These are phyloP conservation scores for Hyperoodon ampullatus DNA, from an alignment of 2,113 vertebrate genomes.

Conservation along the genomic window DNA sequence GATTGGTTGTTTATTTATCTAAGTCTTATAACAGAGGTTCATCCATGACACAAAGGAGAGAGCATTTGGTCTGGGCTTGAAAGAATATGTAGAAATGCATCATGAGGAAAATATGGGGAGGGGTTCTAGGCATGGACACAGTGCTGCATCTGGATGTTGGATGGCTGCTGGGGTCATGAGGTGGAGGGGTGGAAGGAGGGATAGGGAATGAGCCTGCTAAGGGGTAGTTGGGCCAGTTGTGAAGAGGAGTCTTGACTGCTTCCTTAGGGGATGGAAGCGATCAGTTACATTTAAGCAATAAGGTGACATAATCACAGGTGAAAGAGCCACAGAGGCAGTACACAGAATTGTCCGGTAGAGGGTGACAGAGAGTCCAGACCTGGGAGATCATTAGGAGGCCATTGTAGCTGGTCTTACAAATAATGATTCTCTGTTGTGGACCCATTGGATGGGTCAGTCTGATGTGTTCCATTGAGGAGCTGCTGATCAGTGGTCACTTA, in stretches of 20 bases:
- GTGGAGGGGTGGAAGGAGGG: background rate
- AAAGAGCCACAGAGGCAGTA: background rate
- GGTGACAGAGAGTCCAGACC: background rate
- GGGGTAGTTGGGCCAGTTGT: background rate
- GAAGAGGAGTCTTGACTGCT: background rate
- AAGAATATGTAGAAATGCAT: background rate
- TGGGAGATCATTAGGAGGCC: background rate
- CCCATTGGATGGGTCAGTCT: background rate
- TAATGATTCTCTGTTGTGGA: background rate
- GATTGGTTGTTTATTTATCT: background rate
- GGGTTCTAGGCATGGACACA: background rate
- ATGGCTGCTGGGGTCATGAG: background rate
- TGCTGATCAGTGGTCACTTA: background rate
- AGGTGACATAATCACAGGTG: background rate
- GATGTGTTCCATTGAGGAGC: background rate
- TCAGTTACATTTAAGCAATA: background rate
- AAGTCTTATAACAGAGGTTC: background rate
- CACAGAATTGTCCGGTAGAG: background rate
- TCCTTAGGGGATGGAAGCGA: background rate
- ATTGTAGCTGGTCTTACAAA: background rate
- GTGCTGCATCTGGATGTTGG: background rate
- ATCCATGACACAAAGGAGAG: background rate
- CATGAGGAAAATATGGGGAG: background rate
- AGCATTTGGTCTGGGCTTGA: background rate
- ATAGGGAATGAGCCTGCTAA: background rate